Base-by-base conservation (phyloP, 2,113 vertebrate species). In the Amphilophus citrinellus region DNA sequence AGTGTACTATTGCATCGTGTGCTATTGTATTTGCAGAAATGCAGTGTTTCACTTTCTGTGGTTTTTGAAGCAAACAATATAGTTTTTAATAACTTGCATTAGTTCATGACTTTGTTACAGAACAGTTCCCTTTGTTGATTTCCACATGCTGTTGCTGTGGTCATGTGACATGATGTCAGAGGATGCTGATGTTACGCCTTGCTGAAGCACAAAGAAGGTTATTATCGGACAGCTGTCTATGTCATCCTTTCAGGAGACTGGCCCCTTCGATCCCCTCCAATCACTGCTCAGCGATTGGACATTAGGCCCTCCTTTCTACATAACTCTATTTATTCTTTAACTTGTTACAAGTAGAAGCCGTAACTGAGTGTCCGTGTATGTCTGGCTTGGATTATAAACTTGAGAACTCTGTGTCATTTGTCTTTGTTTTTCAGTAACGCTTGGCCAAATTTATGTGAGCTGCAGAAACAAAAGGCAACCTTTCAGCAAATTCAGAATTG, bases 111-210 rank as follows among this genome's bases (percentile, higher is more conserved):
- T 76, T 76, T 37, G 14, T 50, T 15, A 75, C 20, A 73, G 61
- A 90, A 90, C 57, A 71, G 68, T 17, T 2, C 50, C 80, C 88
- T 87, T 87, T 85, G 68, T 91, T 88, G 73, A 58, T 68, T 84
- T 84, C 68, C 37, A 88, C 87, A 91, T 84, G 84, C 84, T 85
- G 63, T 61, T 61, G 65, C 66, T 58, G 77, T 5, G 6, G 75
- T 89, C 92, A 92, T 91, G 92, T 94, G 93, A 88, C 90, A 86
- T 88, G 84, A 88, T 90, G 89, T 93, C 88, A 92, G 82, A 84
- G 83, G 83, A 90, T 60, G 88, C 87, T 91, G 90, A 82, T 85
- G 89, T 88, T 85, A 88, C 63, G 63, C 53, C 78, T 71, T 3
- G 17, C 61, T 79, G 81, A 62, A 84, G 71, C 79, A 93, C 90